phyloP scores from a whole-genome alignment of 2,113 vertebrate genomes.

The Podiceps cristatus region DNA sequence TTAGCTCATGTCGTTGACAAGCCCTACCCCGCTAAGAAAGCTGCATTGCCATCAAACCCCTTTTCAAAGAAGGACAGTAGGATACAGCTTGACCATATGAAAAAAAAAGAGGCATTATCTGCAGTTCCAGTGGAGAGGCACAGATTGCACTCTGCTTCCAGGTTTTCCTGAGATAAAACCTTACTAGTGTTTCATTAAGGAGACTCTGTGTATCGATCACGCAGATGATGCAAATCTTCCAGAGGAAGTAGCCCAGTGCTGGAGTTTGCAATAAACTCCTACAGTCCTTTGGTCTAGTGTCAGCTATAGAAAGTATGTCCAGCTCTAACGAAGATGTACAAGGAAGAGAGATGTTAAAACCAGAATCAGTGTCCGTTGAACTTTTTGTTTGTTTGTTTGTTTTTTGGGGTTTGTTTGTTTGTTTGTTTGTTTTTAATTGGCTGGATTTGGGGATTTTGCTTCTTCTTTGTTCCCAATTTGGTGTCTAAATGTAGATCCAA shows the following conservation, averaged over 20 bases:
- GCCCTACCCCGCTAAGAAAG: neutral
- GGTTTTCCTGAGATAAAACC: neutral
- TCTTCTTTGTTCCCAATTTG: neutral
- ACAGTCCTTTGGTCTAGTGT: neutral
- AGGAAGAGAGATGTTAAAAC: neutral
- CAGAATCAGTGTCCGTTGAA: accelerated
- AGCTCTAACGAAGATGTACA: neutral
- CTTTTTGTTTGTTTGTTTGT: neutral
- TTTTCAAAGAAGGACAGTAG: neutral
- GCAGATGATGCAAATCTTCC: neutral
- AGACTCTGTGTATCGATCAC: neutral
- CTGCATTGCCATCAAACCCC: neutral
- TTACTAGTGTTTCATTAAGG: neutral
- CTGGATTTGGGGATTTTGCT: neutral
- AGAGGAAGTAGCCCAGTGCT: neutral
- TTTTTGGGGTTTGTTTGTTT: too few relatives aligned
- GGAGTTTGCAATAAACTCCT: neutral
- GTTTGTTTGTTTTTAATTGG: too few relatives aligned
- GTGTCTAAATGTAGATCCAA: neutral
- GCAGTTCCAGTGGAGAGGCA: neutral
- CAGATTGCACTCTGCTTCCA: neutral
- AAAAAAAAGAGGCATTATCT: neutral
- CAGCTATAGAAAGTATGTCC: neutral
- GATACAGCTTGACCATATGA: neutral
- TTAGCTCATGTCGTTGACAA: neutral